phyloP scores from a whole-genome alignment of 1,140 invertebrate genomes.

The Vollenhovia emeryi region DNA sequence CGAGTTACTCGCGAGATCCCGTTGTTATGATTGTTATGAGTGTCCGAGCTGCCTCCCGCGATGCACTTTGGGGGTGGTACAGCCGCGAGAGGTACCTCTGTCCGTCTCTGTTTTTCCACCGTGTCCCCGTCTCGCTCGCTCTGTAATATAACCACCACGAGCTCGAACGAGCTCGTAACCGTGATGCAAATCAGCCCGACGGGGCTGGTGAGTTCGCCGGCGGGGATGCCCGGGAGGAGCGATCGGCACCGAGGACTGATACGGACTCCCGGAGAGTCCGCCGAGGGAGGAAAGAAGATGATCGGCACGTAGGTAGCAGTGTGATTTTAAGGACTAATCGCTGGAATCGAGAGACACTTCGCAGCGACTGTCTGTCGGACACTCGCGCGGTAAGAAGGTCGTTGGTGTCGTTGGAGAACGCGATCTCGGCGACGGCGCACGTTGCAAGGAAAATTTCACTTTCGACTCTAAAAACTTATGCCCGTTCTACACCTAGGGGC shows the following conservation, averaged over 20 bases:
- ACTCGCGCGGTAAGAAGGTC: constrained; percentile 18
- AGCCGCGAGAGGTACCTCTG: constrained; percentile 69
- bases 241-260: constrained; percentile 66
- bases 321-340: constrained; percentile 64
- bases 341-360: not conserved
- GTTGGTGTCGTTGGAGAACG: constrained; percentile 29
- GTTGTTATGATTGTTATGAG: constrained; percentile 85
- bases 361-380: not conserved
- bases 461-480: not conserved
- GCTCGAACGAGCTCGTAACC: constrained; percentile 81
- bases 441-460: not conserved
- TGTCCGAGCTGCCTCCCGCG: constrained; percentile 81
- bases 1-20: constrained; percentile 82
- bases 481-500: no score
- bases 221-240: constrained; percentile 70
- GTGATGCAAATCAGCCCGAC: constrained; percentile 82
- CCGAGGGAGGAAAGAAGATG: constrained; percentile 55
- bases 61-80: constrained; percentile 77
- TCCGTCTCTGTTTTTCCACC: constrained; percentile 67
- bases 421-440: not conserved
- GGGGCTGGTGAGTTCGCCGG: constrained; percentile 71
- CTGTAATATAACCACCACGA: constrained; percentile 81
- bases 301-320: constrained; percentile 41
- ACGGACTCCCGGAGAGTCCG: constrained; percentile 45
- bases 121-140: constrained; percentile 58